Base-by-base conservation (phyloP, 1,140 invertebrate species). In the Plodia interpunctella region DNA sequence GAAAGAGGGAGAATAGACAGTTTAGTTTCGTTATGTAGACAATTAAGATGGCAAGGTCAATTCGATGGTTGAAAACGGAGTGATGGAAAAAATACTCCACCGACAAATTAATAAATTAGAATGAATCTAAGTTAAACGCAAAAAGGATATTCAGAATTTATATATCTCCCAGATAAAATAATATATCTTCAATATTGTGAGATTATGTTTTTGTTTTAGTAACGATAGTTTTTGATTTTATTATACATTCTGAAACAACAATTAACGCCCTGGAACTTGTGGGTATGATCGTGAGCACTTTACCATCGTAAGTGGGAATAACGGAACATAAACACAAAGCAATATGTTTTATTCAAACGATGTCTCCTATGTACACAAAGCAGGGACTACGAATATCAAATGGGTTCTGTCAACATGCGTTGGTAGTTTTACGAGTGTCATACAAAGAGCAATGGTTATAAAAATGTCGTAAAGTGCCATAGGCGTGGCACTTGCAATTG, bases 1-100 rank as follows among this genome's bases (percentile, higher is more conserved):
- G 50, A 89, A 89, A 72, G 28, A 70, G 55, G 15, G 73, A 59
- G 64, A 57, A 11, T 9, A 11, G 35, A 38, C 5, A 8, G 28
- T 67, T 38, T n/a, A 38, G 35, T 11, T 38, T 28, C 9, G 3
- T 38, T 8, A 38, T 8, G 35, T 8, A 38, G 11, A 28, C 4
- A 28, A 28, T 28, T 28, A 28, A 28, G 28, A 3, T 5, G 9
- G 4, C 9, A 5, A 28, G 9, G 28, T 5, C 28, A 28, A 5
- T 28, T 28, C n/a, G n/a, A n/a, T n/a, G n/a, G n/a, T n/a, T n/a
- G n/a, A n/a, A n/a, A n/a, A n/a, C n/a, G n/a, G n/a, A n/a, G n/a
- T n/a, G n/a, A n/a, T n/a, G n/a, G n/a, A n/a, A n/a, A n/a, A n/a
- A n/a, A n/a, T n/a, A n/a, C n/a, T n/a, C n/a, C n/a, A n/a, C n/a